Evolutionary conservation across 2,797 vertebrate genomes (phyloP).

Genomic region (Loris lydekkerianus): DNA sequence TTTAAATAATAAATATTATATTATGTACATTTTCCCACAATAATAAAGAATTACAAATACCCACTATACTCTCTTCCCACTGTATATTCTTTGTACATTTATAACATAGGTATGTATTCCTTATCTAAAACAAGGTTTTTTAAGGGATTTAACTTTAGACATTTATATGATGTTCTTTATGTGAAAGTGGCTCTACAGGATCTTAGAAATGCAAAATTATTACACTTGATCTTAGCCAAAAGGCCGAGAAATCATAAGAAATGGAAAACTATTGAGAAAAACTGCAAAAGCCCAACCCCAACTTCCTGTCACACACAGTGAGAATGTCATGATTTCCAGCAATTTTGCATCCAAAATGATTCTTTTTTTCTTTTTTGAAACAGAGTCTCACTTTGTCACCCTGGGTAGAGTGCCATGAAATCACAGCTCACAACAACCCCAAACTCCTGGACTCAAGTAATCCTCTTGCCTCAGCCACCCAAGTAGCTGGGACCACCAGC

Average conservation of each 20-base stretch:
- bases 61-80: not conserved
- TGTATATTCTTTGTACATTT: not conserved
- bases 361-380: not conserved
- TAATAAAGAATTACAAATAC: not conserved
- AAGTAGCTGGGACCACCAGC: too few relatives aligned
- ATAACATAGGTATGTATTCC: not conserved
- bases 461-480: too few relatives aligned
- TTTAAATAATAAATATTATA: not conserved
- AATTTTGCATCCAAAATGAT: not conserved
- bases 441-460: too few relatives aligned
- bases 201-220: not conserved
- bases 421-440: too few relatives aligned
- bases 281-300: not conserved
- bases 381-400: too few relatives aligned
- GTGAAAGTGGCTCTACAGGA: not conserved
- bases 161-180: not conserved
- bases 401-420: too few relatives aligned
- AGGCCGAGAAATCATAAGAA: not conserved
- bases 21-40: not conserved
- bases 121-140: not conserved
- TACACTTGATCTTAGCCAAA: not conserved
- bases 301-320: not conserved
- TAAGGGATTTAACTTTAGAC: not conserved
- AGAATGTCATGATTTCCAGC: constrained; percentile 9
- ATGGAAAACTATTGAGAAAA: not conserved